Evolutionary conservation across 2,113 vertebrate species (phyloP).

Genomic region (Dolichallabes microphthalmus): DNA sequence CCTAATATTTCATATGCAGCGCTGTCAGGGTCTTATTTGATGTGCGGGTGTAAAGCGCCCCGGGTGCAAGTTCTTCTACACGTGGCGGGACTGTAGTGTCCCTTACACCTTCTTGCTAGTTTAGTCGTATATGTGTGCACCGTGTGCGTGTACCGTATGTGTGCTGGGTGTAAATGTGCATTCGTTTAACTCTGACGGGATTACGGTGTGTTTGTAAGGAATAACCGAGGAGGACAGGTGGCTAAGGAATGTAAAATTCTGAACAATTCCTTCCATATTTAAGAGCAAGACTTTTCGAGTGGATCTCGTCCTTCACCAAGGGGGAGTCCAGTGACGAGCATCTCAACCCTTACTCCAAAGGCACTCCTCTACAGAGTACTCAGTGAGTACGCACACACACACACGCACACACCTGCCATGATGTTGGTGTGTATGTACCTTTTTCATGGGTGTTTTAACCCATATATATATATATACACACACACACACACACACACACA

Average conservation of each 20-base stretch:
- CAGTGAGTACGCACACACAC: constrained; percentile 71
- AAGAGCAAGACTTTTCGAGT: constrained; percentile 80
- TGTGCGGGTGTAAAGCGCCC: constrained; percentile 39
- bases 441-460: constrained; percentile 35
- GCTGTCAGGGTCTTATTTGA: constrained; percentile 32
- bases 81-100: constrained; percentile 11
- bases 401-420: constrained; percentile 25
- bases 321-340: constrained; percentile 76
- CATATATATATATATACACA: constrained; percentile 24
- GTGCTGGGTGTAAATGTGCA: constrained; percentile 19
- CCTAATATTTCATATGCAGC: constrained; percentile 36
- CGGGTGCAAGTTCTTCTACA: constrained; percentile 24
- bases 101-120: constrained; percentile 35
- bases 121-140: constrained; percentile 38
- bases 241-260: constrained; percentile 37
- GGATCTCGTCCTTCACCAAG: constrained; percentile 82
- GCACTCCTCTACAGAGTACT: constrained; percentile 70
- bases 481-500: constrained; percentile 53
- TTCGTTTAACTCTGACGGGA: not conserved
- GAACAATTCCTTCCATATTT: constrained; percentile 65
- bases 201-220: not conserved
- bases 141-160: constrained; percentile 19
- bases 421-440: constrained; percentile 18
- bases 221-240: not conserved
- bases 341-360: constrained; percentile 74